Evolutionary conservation across 1,140 invertebrate genomes (phyloP), one percentile per base, ranked within the genome.

Genomic region (Orius insidiosus): DNA sequence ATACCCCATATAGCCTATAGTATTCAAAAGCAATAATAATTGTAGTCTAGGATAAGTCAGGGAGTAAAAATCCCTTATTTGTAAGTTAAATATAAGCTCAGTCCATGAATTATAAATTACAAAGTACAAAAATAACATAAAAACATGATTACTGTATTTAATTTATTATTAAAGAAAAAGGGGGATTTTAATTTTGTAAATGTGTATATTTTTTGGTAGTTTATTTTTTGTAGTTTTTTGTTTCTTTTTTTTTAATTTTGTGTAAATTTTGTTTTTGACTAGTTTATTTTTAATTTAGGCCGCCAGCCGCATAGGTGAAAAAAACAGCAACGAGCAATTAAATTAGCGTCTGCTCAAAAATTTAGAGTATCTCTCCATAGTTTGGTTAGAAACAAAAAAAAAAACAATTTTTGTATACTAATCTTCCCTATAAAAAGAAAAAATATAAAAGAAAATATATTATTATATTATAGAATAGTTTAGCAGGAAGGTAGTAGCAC

Each of bases 21-120:
- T 49, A 49, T 49, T 39, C 42, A 11, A 19, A 49, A 49, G 47
- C 47, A 49, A 49, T 49, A 49, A 49, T 49, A 49, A 49, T 9
- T 49, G 32, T 49, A 49, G 47, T 19, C 9, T 43, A 24, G 24
- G 24, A 24, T 24, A 24, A 43, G 40, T 19, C 2, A 13, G 8
- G 33, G 42, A 36, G 13, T 16, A 31, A 30, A n/a, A n/a, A n/a
- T n/a, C 31, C 31, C n/a, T 46, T 30, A 3, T 36, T 7, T 6
- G 7, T 19, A 43, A 15, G 15, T 4, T 24, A 24, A 24, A 4
- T 24, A 24, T 24, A 24, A 24, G 24, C 3, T n/a, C n/a, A 24
- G 7, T 4, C 24, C 24, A 24, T 24, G 24, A 24, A 24, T 7
- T 24, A 24, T 24, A 24, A 43, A 24, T 19, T 19, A 24, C 7